A percentile compares a stretch with the other conserved stretches of the same genome.
Evolutionary conservation across 1,140 invertebrate genomes (phyloP).

Genomic region (Caenorhabditis briggsae): DNA sequence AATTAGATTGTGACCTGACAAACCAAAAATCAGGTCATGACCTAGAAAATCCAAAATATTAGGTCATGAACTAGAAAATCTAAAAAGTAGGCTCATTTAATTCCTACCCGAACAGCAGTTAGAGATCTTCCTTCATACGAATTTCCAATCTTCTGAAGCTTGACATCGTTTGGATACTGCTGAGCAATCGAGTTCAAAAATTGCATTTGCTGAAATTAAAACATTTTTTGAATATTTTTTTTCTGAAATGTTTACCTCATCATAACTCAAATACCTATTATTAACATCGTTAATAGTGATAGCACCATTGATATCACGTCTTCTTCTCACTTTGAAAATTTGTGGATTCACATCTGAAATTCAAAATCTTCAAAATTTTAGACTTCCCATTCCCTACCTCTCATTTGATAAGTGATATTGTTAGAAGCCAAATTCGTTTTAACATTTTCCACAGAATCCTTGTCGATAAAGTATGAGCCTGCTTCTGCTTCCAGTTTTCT

Average conservation of each 20-base stretch:
- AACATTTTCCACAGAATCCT: conserved; percentile 28
- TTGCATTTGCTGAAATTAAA: conserved; percentile 50
- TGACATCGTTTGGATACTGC: conserved; percentile 27
- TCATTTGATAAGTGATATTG: conserved; percentile 41
- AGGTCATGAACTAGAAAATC: no score
- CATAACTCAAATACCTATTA: conserved; percentile 29
- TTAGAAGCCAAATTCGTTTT: background rate
- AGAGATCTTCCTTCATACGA: conserved; percentile 40
- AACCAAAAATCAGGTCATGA: no score
- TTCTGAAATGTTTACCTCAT: conserved; percentile 11
- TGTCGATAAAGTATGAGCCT: conserved; percentile 47
- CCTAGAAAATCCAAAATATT: no score
- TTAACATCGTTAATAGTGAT: conserved; percentile 36
- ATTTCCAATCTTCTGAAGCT: conserved; percentile 31
- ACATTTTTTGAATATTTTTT: no score
- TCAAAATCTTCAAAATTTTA: background rate
- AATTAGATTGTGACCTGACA: no score
- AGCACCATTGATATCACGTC: conserved; percentile 21
- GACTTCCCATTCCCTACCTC: background rate
- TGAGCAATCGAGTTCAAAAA: conserved; percentile 17
- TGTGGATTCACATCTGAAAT: conserved; percentile 23
- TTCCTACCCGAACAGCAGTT: background rate
- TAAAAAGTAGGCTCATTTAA: background rate
- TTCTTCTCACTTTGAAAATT: conserved; percentile 33
- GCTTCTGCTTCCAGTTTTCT: conserved; percentile 31